These are phyloP conservation scores for Lithophane socia DNA, from an alignment of 2,888 invertebrate species.

Conservation along the genomic window DNA sequence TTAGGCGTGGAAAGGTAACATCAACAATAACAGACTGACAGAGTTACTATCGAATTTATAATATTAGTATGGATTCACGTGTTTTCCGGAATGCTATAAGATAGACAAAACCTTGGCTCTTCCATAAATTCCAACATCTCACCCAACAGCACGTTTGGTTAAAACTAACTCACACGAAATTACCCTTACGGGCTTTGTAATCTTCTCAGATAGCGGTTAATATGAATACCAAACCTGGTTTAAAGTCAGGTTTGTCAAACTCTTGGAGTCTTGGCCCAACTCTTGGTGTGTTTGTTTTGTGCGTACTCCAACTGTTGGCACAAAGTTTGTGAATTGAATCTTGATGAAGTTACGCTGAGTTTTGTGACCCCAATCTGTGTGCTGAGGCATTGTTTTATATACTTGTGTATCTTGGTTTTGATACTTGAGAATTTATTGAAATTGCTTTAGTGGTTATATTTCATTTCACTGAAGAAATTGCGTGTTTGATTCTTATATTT, in stretches of 20 bases:
- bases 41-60: too few species aligned
- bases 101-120: conserved; percentile 44
- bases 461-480: neutral
- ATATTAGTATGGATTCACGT: too few species aligned
- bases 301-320: conserved; percentile 63
- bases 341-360: conserved; percentile 69
- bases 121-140: conserved; percentile 63
- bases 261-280: conserved; percentile 70
- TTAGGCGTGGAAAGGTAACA: too few species aligned
- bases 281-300: conserved; percentile 73
- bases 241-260: conserved; percentile 77
- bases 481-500: neutral
- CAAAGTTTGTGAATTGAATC: conserved; percentile 71
- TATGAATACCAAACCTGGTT: conserved; percentile 75
- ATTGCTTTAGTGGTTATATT: neutral
- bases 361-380: conserved; percentile 69
- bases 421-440: conserved; percentile 20
- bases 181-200: conserved; percentile 77
- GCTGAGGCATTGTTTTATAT: conserved; percentile 59
- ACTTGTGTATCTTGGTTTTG: conserved; percentile 21
- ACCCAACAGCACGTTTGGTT: conserved; percentile 66
- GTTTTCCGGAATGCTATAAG: neutral
- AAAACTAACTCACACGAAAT: conserved; percentile 80
- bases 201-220: conserved; percentile 79
- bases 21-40: too few species aligned